Base-by-base conservation (phyloP, 2,113 vertebrate genomes). In the Tachysurus fulvidraco region DNA sequence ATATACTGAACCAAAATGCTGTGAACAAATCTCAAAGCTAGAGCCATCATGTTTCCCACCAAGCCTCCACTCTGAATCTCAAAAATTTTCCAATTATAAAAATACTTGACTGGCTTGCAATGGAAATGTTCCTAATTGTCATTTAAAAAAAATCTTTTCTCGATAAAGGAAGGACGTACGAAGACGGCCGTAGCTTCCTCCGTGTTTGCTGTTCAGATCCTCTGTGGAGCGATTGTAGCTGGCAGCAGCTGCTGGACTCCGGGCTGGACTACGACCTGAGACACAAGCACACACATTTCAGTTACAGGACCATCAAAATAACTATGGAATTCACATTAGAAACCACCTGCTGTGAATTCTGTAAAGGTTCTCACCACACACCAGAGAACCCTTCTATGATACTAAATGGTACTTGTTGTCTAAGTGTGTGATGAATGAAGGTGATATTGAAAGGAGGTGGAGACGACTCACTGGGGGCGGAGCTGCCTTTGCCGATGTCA, bases 401-500 rank as follows among this genome's bases (percentile, higher is more conserved):
- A 73, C 30, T 44, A 44, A 44, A 44, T 71, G 2, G 17, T 44
- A 71, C 30, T 0, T 10, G 17, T 19, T 10, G 41, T 16, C 23
- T 19, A 36, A 17, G 28, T 36, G 65, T 36, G 14, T 36, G 65
- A 69, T 17, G 55, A 19, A 77, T 8, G 16, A 77, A 30, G 60
- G 79, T 25, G 62, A 17, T 50, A 50, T 21, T 69, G 8, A 65
- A 55, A 83, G 36, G 64, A 54, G 6, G 50, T 12, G 7, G 19
- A 41, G 44, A 36, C 17, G 64, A 64, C 97, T 96, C 92, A 99
- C 98, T 92, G 0, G 94, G 92, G 30, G 96, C 94, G n/a, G 96
- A 96, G 90, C 96, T 95, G 0, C 97, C 96, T 88, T 98, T 99
- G 14, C 98, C 97, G 0, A 99, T 97, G 94, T 99, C 97, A 0